Percentiles rank a stretch among this genome's conserved stretches.
Evolutionary conservation across 2,113 vertebrate genomes (phyloP).

Genomic region (Herpetotheres cachinnans): DNA sequence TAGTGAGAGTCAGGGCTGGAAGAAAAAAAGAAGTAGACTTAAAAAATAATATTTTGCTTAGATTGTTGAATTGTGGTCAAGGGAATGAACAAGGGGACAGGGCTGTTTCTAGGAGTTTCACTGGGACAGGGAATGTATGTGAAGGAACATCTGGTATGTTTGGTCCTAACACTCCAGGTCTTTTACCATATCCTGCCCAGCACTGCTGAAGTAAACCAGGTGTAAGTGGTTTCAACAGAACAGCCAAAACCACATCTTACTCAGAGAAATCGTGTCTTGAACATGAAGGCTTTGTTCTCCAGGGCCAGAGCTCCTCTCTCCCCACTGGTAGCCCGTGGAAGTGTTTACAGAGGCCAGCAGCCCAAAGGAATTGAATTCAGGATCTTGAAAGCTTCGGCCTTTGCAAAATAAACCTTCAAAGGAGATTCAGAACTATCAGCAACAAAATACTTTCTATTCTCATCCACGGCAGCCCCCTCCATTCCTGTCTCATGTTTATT

Average conservation of each 20-base stretch:
- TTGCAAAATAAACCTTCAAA: constrained; percentile 66
- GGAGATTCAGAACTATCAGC: constrained; percentile 33
- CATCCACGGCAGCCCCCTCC: neutral
- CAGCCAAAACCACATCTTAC: constrained; percentile 79
- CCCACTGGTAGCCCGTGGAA: constrained; percentile 36
- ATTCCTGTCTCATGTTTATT: constrained; percentile 28
- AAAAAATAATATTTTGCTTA: constrained; percentile 70
- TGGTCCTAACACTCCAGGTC: constrained; percentile 48
- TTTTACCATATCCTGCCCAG: constrained; percentile 71
- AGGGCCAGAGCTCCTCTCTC: constrained; percentile 48
- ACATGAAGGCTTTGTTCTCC: constrained; percentile 62
- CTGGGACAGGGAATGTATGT: neutral
- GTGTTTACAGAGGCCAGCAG: constrained; percentile 73
- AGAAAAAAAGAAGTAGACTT: neutral
- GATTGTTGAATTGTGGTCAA: constrained; percentile 40
- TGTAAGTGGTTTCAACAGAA: constrained; percentile 75
- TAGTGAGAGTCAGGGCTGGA: neutral
- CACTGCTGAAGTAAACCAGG: constrained; percentile 73
- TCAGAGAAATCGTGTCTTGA: constrained; percentile 65
- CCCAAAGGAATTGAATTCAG: constrained; percentile 69
- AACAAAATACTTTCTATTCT: constrained; percentile 58
- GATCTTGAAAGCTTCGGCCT: constrained; percentile 45
- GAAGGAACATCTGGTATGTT: constrained; percentile 71
- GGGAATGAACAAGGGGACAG: constrained; percentile 7
- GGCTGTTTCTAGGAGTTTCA: constrained; percentile 2